Evolutionary conservation across 2,113 vertebrate genomes (phyloP).

Genomic region (Ctenomys sociabilis): DNA sequence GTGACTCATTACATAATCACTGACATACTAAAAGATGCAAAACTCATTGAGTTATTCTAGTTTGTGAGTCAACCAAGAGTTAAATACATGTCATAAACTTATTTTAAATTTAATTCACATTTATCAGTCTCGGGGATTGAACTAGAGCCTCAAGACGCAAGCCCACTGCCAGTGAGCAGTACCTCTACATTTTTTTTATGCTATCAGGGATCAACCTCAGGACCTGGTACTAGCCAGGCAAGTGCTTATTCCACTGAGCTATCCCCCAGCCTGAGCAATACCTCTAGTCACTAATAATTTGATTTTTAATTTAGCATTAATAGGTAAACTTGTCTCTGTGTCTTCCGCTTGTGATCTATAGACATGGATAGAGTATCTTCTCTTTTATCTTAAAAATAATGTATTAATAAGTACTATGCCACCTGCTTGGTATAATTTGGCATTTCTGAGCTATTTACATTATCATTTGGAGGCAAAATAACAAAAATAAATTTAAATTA

Average conservation of each 20-base stretch:
- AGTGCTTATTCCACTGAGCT: too few species aligned
- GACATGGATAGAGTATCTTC: not conserved
- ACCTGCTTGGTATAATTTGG: slow-evolving; percentile 33
- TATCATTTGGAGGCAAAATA: slow-evolving; percentile 6
- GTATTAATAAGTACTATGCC: slow-evolving; percentile 47
- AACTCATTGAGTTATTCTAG: not conserved
- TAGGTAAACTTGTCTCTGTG: not conserved
- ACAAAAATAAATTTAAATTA: slow-evolving; percentile 52
- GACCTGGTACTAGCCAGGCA: too few species aligned
- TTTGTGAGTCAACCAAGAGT: not conserved
- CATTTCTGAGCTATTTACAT: slow-evolving; percentile 46
- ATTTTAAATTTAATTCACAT: not conserved
- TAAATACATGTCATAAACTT: not conserved
- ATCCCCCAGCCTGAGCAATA: too few species aligned
- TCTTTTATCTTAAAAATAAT: slow-evolving; percentile 54
- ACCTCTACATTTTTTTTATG: not conserved
- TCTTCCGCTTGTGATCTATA: not conserved
- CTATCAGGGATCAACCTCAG: too few species aligned
- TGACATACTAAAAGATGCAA: not conserved
- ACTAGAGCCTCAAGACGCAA: not conserved
- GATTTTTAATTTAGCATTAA: slow-evolving; percentile 18
- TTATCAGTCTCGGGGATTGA: not conserved
- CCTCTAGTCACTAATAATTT: not conserved
- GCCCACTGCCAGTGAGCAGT: not conserved
- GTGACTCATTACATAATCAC: slow-evolving; percentile 5